Evolutionary conservation across 2,888 invertebrate species (phyloP).

Genomic region (Zonitis immaculata): DNA sequence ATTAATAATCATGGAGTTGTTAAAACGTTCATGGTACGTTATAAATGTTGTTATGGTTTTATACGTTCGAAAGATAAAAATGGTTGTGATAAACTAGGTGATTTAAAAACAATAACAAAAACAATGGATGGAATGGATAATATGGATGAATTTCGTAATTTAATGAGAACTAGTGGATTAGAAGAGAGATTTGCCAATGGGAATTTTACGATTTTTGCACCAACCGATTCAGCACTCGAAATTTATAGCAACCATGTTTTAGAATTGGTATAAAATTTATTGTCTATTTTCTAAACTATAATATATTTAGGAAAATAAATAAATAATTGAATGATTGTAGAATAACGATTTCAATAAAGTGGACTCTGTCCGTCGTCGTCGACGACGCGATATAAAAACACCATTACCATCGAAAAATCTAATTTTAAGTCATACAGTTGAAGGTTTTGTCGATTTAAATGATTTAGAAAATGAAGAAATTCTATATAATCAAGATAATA

Average conservation of each 20-base stretch:
- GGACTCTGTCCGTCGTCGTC: constrained; percentile 27
- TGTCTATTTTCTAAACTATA: no score
- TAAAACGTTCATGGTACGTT: constrained; percentile 58
- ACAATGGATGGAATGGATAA: constrained; percentile 57
- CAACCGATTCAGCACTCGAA: constrained; percentile 58
- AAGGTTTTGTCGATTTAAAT: constrained; percentile 54
- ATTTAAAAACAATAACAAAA: constrained; percentile 54
- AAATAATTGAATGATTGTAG: constrained; percentile 36
- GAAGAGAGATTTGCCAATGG: constrained; percentile 50
- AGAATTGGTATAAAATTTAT: constrained; percentile 52
- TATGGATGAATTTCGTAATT: constrained; percentile 55
- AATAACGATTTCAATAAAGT: constrained; percentile 43
- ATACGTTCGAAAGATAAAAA: constrained; percentile 43
- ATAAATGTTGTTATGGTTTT: constrained; percentile 67
- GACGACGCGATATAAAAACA: constrained; percentile 30
- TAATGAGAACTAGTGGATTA: constrained; percentile 52
- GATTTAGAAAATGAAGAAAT: constrained; percentile 57
- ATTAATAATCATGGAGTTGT: constrained; percentile 56
- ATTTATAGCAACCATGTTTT: constrained; percentile 53
- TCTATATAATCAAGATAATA: constrained; percentile 47
- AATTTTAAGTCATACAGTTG: constrained; percentile 56
- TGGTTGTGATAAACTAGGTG: constrained; percentile 49
- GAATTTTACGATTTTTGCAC: constrained; percentile 61
- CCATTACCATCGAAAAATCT: constrained; percentile 50
- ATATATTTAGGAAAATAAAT: no score